Conservation (phyloP, 2,113 vertebrate genomes). For the Nannobrachium achirus region DNA sequence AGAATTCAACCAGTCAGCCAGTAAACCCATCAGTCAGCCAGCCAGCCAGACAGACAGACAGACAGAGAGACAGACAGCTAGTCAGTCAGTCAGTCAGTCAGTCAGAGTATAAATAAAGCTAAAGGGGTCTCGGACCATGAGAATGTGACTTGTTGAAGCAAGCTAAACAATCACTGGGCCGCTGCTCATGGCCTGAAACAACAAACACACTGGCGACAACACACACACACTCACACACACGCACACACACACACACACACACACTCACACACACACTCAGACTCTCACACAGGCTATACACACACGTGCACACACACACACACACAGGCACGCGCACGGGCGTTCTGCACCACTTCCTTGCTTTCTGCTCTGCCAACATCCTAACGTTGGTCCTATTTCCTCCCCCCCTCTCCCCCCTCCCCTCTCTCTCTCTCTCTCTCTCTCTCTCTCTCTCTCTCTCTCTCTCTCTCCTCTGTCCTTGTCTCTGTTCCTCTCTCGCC, state of each 20-base stretch:
- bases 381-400: not conserved
- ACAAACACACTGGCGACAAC: slow-evolving; percentile 21
- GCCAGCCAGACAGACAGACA: no score
- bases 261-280: slow-evolving; percentile 29
- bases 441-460: slow-evolving; percentile 18
- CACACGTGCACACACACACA: slow-evolving; percentile 5
- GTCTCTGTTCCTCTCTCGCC: slow-evolving; percentile 18
- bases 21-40: no score
- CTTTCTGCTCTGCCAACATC: slow-evolving; percentile 28
- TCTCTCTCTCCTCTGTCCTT: no score
- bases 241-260: slow-evolving; percentile 11
- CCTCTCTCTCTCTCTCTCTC: slow-evolving; percentile 10
- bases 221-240: slow-evolving; percentile 4
- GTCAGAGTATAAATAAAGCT: slow-evolving; percentile 14
- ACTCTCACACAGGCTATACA: slow-evolving; percentile 6
- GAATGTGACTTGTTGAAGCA: slow-evolving; percentile 36
- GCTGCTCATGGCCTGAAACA: slow-evolving; percentile 25
- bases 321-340: slow-evolving; percentile 14
- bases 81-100: not conserved
- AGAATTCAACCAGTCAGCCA: no score
- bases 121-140: slow-evolving; percentile 14
- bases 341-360: slow-evolving; percentile 27
- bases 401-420: not conserved
- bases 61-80: not conserved
- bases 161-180: slow-evolving; percentile 29